Conservation (phyloP, 2,888 invertebrate genomes). For the Periphyllus acericola region DNA sequence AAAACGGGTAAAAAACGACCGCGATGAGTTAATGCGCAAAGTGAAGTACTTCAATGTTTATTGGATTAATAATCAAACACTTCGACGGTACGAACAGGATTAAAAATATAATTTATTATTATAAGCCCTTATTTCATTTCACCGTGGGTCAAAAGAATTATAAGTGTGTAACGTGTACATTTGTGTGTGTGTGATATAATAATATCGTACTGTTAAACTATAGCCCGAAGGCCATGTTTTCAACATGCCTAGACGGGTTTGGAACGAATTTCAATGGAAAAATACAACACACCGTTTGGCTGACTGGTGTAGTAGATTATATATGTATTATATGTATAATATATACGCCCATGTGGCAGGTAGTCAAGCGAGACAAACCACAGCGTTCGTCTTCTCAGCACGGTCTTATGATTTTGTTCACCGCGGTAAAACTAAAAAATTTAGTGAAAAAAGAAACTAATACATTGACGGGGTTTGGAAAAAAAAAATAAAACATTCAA, state of each 20-base stretch:
- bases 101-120: too few species aligned
- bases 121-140: not conserved
- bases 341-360: not conserved
- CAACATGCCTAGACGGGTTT: constrained; percentile 41
- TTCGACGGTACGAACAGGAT: not conserved
- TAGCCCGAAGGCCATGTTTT: constrained; percentile 49
- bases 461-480: not conserved
- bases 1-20: not conserved
- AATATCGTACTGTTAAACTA: constrained; percentile 10
- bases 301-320: not conserved
- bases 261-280: constrained; percentile 52
- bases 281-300: not conserved
- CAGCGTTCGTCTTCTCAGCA: constrained; percentile 32
- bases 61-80: not conserved
- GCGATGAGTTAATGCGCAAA: not conserved
- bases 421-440: constrained; percentile 9
- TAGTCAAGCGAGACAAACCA: constrained; percentile 59
- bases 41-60: not conserved
- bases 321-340: not conserved
- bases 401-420: constrained; percentile 36
- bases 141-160: not conserved
- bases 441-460: not conserved
- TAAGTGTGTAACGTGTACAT: not conserved
- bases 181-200: not conserved
- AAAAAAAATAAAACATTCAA: constrained; percentile 7